phyloP scores from a whole-genome alignment of 2,888 invertebrate genomes.

The Xanthia togata region DNA sequence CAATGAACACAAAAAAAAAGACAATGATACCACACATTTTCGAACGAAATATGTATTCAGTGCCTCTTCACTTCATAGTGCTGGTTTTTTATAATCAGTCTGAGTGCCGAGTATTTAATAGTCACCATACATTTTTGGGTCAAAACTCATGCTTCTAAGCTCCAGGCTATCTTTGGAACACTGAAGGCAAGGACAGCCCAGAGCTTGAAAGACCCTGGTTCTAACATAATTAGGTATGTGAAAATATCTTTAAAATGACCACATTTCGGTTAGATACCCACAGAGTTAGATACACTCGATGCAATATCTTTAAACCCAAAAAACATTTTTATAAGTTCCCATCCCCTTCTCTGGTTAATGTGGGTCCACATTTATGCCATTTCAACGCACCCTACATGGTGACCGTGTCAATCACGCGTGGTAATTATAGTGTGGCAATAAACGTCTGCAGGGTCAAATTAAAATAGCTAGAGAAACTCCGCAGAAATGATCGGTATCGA shows the following conservation, averaged over 20 bases:
- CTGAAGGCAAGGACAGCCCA: not conserved
- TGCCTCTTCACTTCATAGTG: not conserved
- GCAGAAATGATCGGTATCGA: not conserved
- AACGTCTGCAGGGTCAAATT: not conserved
- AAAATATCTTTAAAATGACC: not conserved
- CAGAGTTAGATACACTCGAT: not conserved
- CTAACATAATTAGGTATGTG: not conserved
- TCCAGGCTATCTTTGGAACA: not conserved
- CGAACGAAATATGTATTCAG: constrained; percentile 1
- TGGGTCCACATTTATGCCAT: constrained; percentile 10
- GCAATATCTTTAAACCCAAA: not conserved
- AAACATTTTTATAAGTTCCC: constrained; percentile 1
- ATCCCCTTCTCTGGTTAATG: not conserved
- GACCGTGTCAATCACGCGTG: not conserved
- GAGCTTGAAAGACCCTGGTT: constrained; percentile 3
- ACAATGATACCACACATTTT: not conserved
- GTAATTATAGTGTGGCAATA: not conserved
- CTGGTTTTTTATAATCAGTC: not conserved
- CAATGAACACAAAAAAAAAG: not conserved
- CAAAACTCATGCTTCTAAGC: not conserved
- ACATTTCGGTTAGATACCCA: not conserved
- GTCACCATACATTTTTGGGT: not conserved
- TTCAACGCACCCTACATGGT: not conserved
- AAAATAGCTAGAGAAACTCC: not conserved
- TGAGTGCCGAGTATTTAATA: not conserved